Evolutionary conservation across 1,140 invertebrate species (phyloP).

Genomic region (Heterodera schachtii): DNA sequence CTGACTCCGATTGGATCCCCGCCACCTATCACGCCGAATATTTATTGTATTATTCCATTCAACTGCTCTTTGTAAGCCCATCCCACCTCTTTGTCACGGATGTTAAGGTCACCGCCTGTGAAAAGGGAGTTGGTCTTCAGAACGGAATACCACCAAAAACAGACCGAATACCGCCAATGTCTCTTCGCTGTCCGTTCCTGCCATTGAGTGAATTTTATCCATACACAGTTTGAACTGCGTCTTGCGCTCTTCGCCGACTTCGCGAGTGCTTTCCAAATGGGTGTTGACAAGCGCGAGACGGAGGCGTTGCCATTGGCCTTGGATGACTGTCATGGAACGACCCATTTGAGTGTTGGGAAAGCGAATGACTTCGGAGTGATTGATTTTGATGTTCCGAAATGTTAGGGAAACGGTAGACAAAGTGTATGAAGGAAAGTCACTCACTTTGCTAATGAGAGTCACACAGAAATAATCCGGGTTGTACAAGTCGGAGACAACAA

Average conservation of each 20-base stretch:
- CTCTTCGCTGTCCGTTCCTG: conserved; percentile 1
- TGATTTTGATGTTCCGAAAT: conserved; percentile 46
- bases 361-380: conserved; percentile 43
- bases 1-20: neutral
- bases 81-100: conserved; percentile 45
- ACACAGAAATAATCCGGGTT: conserved; percentile 50
- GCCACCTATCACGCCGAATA: neutral
- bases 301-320: conserved; percentile 61
- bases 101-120: conserved; percentile 42
- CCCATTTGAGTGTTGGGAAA: conserved; percentile 53
- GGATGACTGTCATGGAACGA: conserved; percentile 54
- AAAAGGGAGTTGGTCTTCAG: neutral
- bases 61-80: neutral
- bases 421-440: conserved; percentile 1
- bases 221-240: conserved; percentile 51
- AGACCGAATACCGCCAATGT: conserved; percentile 39
- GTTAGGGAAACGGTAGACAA: conserved; percentile 4
- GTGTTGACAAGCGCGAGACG: conserved; percentile 50
- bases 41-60: neutral
- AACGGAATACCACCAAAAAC: neutral
- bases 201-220: conserved; percentile 37
- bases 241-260: conserved; percentile 37
- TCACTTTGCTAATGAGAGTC: conserved; percentile 45
- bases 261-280: conserved; percentile 55
- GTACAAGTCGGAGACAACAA: conserved; percentile 38